Evolutionary conservation across 2,113 vertebrate species (phyloP), one percentile per base, ranked within the genome.

Genomic region (Malurus cyaneus): DNA sequence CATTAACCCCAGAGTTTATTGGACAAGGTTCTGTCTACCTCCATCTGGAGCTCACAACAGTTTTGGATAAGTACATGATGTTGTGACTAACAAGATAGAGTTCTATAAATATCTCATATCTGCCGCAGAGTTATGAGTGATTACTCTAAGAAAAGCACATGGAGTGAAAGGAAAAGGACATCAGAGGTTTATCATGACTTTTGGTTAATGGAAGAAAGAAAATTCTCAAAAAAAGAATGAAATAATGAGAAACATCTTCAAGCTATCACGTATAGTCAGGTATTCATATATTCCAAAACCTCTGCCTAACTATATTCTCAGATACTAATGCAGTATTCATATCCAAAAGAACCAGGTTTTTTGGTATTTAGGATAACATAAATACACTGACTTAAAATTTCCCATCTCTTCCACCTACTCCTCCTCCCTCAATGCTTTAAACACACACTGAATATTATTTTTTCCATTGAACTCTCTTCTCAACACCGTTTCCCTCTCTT

Each of bases 381-480:
- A 96, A 94, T 89, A 83, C 46, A 86, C 70, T 91, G 81, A 89
- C 91, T 82, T 89, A 81, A 93, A 87, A 67, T 94, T 95, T 94
- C 89, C 87, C 89, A 91, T 94, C 74, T 86, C 53, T 92, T 94
- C 78, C 52, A 93, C 61, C 87, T 92, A 86, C 39, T 94, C 39
- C 50, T 89, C 71, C 74, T 95, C 84, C 42, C 62, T 86, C 87
- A 94, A 94, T 91, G 93, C 56, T 92, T 97, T 95, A 91, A 96
- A 77, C 93, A 95, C 71, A 91, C 87, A 74, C 52, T 59, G 84
- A 95, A 86, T 96, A 95, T 96, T 96, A 73, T 89, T 96, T 94
- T 97, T 97, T 96, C 94, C 95, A 95, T 73, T 65, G 81, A 89
- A 32, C 44, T 96, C 84, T 91, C 94, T 66, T 89, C 89, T 94